Percentiles rank a stretch among this genome's conserved stretches.
These are phyloP conservation scores for Clarias pachynema DNA, from an alignment of 2,797 vertebrate species.

Conservation along the genomic window DNA sequence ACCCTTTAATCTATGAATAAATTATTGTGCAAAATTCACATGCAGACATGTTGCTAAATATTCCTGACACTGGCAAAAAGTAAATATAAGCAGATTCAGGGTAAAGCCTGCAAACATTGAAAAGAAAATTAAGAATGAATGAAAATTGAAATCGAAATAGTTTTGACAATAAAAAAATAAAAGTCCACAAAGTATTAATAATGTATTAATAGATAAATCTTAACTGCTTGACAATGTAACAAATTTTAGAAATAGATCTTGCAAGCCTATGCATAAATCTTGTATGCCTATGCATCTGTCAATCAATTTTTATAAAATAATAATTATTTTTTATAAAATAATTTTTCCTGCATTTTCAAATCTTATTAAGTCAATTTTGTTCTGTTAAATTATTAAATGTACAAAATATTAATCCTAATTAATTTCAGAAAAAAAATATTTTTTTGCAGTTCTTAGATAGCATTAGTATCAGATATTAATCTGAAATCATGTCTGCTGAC, in stretches of 20 bases:
- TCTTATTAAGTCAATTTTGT: background rate
- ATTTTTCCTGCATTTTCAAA: background rate
- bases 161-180: no score
- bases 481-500: constrained; percentile 39
- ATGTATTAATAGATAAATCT: no score
- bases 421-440: background rate
- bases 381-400: background rate
- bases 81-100: no score
- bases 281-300: background rate
- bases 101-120: no score
- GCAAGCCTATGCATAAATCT: no score
- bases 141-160: no score
- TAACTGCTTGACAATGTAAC: no score
- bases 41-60: background rate
- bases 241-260: no score
- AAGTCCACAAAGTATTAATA: no score
- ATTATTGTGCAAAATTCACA: background rate
- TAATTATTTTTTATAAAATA: background rate
- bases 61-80: no score
- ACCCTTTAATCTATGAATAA: background rate
- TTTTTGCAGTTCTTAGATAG: background rate
- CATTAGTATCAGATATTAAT: constrained; percentile 31
- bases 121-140: no score
- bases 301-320: background rate
- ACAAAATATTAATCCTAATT: no score